phyloP scores from a whole-genome alignment of 92 coral and sea anemone genomes.

The Epizoanthus rinbou region DNA sequence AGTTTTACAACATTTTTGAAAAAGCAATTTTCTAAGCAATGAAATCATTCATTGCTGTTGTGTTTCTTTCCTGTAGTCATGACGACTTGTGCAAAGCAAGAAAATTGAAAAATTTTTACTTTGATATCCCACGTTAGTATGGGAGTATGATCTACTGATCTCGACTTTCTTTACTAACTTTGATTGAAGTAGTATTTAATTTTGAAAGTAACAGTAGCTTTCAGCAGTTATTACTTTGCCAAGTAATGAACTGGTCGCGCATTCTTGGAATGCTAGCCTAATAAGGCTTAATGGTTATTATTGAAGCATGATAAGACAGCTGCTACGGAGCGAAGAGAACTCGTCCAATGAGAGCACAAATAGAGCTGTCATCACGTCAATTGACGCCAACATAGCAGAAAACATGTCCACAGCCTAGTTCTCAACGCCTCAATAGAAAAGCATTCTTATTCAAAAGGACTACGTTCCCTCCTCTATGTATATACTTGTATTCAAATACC shows the following conservation, averaged over 20 bases:
- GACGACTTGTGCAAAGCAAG: constrained; percentile 33
- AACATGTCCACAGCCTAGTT: constrained; percentile 75
- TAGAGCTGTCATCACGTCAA: constrained; percentile 91
- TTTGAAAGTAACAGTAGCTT: constrained; percentile 14
- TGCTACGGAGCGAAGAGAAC: constrained; percentile 83
- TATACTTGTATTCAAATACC: constrained; percentile 83
- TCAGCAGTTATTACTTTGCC: constrained; percentile 45
- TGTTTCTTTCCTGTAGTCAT: constrained; percentile 40
- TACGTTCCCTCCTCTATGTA: constrained; percentile 83
- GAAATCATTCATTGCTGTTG: not conserved
- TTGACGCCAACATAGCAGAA: constrained; percentile 88
- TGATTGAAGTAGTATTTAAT: constrained; percentile 24
- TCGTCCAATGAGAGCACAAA: constrained; percentile 82
- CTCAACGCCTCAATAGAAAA: constrained; percentile 90
- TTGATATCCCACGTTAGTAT: not conserved
- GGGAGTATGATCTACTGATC: constrained; percentile 31
- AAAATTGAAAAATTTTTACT: constrained; percentile 32
- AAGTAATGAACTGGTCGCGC: constrained; percentile 74
- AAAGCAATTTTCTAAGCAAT: not conserved
- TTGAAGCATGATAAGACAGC: constrained; percentile 91
- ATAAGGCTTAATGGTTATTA: constrained; percentile 93
- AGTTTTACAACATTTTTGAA: not conserved
- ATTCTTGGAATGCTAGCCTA: constrained; percentile 80
- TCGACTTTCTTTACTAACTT: constrained; percentile 18
- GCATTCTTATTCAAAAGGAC: constrained; percentile 77